Evolutionary conservation across 2,888 invertebrate species (phyloP).

Genomic region (Leucophenga montana): DNA sequence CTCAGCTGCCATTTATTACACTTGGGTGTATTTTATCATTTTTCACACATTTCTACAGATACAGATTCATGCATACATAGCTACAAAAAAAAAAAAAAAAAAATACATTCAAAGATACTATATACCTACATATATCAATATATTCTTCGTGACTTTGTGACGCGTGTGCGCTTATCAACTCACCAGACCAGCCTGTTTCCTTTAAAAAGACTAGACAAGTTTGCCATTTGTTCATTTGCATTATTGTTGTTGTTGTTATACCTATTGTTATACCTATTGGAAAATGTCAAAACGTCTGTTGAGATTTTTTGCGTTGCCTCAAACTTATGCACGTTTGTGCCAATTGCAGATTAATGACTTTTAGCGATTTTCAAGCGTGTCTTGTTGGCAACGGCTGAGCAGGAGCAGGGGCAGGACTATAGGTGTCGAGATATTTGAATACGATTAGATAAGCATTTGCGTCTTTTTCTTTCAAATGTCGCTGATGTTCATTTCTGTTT

Average conservation of each 20-base stretch:
- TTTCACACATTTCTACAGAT: conserved; percentile 34
- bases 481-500: conserved; percentile 34
- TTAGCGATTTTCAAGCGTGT: conserved; percentile 24
- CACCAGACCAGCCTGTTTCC: no score
- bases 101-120: no score
- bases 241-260: conserved; percentile 5
- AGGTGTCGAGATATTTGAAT: conserved; percentile 71
- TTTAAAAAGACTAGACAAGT: conserved; percentile 18
- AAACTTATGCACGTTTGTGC: conserved; percentile 56
- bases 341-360: conserved; percentile 73
- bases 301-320: conserved; percentile 8
- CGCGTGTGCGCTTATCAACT: conserved; percentile 19
- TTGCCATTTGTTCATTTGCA: conserved; percentile 19
- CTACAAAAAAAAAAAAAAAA: no score
- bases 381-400: neutral
- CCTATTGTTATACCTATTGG: neutral
- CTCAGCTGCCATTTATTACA: conserved; percentile 44
- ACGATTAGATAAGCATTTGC: conserved; percentile 71
- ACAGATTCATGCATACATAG: no score
- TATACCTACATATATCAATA: no score
- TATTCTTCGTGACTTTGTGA: conserved; percentile 12
- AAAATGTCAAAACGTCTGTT: conserved; percentile 20
- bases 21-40: conserved; percentile 53
- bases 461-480: conserved; percentile 53
- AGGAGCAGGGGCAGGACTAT: conserved; percentile 51